Percentiles rank a stretch among this genome's conserved stretches.
Conservation (phyloP, 2,888 invertebrate genomes). For the Orthonevra nobilis region DNA sequence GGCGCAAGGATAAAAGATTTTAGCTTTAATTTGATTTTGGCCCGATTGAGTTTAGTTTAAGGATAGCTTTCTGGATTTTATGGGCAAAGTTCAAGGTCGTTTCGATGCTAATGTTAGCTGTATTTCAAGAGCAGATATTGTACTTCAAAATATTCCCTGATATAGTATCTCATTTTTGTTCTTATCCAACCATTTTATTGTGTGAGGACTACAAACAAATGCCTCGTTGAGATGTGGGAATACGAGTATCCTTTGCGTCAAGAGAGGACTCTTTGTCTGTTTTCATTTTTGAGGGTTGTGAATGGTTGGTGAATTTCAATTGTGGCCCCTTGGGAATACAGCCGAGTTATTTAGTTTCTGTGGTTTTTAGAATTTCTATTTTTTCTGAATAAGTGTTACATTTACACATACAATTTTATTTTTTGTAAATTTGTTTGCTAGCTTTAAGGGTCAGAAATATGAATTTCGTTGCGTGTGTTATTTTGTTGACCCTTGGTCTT, state of each 20-base stretch:
- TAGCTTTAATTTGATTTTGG: slow-evolving; percentile 46
- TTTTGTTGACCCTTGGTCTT: slow-evolving; percentile 31
- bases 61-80: slow-evolving; percentile 45
- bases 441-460: slow-evolving; percentile 57
- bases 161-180: slow-evolving; percentile 11
- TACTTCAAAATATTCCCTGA: slow-evolving; percentile 20
- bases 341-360: slow-evolving; percentile 39
- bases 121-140: slow-evolving; percentile 39
- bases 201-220: slow-evolving; percentile 36
- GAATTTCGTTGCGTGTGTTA: slow-evolving; percentile 48
- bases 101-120: slow-evolving; percentile 35
- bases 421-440: slow-evolving; percentile 39
- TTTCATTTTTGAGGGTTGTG: slow-evolving; percentile 43
- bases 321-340: slow-evolving; percentile 22
- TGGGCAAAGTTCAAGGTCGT: slow-evolving; percentile 48
- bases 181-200: background rate
- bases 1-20: slow-evolving; percentile 16
- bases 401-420: no score
- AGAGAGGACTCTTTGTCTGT: slow-evolving; percentile 20
- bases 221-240: slow-evolving; percentile 5
- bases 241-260: slow-evolving; percentile 21
- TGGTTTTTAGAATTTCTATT: slow-evolving; percentile 44
- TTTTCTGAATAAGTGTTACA: no score
- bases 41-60: slow-evolving; percentile 42
- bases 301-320: slow-evolving; percentile 22